Percentiles rank a stretch among this genome's conserved stretches.
phyloP scores from a whole-genome alignment of 1,140 invertebrate genomes.

The Ditylenchus dipsaci region DNA sequence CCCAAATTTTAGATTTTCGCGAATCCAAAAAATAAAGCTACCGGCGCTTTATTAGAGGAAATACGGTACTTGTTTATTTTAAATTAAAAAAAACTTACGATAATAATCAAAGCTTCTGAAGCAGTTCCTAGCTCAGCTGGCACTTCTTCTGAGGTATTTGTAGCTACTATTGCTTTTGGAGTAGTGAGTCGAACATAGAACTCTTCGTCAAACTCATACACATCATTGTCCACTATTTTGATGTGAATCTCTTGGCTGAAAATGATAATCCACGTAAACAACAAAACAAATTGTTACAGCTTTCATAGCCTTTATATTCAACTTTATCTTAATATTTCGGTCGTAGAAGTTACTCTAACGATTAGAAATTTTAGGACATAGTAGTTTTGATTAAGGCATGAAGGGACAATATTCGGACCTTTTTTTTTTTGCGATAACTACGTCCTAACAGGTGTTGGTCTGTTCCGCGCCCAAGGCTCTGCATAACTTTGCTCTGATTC shows the following conservation, averaged over 20 bases:
- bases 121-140: slow-evolving; percentile 69
- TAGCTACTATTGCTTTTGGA: slow-evolving; percentile 61
- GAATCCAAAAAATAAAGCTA: no score
- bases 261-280: slow-evolving; percentile 12
- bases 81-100: no score
- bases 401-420: no score
- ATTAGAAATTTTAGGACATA: no score
- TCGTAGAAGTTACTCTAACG: not conserved
- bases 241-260: slow-evolving; percentile 69
- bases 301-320: slow-evolving; percentile 1
- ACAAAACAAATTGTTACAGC: not conserved
- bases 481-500: no score
- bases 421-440: no score
- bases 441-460: no score
- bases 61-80: no score
- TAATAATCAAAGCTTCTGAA: slow-evolving; percentile 91
- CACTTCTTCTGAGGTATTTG: slow-evolving; percentile 16
- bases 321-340: not conserved
- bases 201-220: slow-evolving; percentile 54
- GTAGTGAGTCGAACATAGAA: slow-evolving; percentile 42
- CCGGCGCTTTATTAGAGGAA: no score
- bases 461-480: no score
- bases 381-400: no score
- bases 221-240: slow-evolving; percentile 50
- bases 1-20: no score